A percentile compares a stretch with the other conserved stretches of the same genome.
Conservation (phyloP, 2,113 vertebrate genomes). For the Emydura subglobosa region DNA sequence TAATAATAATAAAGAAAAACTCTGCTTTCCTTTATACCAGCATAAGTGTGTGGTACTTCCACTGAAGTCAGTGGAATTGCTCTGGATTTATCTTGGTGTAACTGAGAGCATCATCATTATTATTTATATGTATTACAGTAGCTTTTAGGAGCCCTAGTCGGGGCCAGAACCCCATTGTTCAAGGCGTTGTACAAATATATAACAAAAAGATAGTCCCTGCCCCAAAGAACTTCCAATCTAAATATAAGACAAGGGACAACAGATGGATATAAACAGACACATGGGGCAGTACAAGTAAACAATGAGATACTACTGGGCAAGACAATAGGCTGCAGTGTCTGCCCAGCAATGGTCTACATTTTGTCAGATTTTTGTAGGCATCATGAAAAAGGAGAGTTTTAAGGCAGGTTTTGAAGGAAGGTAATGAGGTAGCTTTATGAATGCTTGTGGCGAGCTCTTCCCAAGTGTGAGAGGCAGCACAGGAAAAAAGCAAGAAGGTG, state of each 20-base stretch:
- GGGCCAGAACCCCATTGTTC: neutral
- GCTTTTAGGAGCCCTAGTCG: neutral
- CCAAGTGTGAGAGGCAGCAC: neutral
- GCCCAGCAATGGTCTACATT: too few species aligned
- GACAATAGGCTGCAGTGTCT: neutral
- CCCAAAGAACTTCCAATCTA: neutral
- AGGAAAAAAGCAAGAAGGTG: neutral
- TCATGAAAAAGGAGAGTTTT: neutral
- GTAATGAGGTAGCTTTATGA: neutral
- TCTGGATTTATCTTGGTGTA: neutral
- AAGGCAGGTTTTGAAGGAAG: neutral
- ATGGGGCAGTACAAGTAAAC: neutral
- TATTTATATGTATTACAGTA: neutral
- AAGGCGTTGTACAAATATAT: neutral
- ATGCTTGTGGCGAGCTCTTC: neutral
- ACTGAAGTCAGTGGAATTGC: neutral
- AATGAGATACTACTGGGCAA: neutral
- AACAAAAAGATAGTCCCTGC: neutral
- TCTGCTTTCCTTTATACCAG: neutral
- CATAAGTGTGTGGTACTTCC: neutral
- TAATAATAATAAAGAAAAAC: neutral
- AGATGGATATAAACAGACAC: constrained; percentile 11
- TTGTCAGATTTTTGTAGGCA: neutral
- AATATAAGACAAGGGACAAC: neutral
- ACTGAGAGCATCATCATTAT: neutral